Evolutionary conservation across 2,113 vertebrate genomes (phyloP).

Genomic region (Uria aalge): DNA sequence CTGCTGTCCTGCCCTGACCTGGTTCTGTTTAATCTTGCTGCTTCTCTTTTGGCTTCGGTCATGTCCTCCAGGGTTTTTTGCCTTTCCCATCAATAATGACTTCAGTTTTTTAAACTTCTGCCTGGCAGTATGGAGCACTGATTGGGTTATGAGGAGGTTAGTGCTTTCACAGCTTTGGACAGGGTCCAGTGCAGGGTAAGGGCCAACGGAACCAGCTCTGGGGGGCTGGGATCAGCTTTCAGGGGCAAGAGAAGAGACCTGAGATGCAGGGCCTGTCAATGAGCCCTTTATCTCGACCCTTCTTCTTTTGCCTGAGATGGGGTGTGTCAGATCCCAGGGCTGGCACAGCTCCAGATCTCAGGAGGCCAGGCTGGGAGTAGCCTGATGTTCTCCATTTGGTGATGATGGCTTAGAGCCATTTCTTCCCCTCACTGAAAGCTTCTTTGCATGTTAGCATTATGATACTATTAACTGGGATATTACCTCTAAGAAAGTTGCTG

Average conservation of each 20-base stretch:
- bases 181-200: neutral
- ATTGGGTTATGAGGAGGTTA: neutral
- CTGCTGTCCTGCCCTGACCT: neutral
- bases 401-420: neutral
- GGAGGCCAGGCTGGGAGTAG: neutral
- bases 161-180: neutral
- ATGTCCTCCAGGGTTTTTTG: neutral
- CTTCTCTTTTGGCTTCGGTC: neutral
- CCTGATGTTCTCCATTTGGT: constrained; percentile 2
- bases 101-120: neutral
- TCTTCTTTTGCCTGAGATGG: neutral
- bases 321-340: neutral
- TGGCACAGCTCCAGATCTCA: neutral
- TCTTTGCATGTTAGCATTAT: neutral
- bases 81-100: neutral
- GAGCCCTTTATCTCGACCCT: neutral
- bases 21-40: neutral
- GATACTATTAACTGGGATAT: neutral
- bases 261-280: neutral
- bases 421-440: neutral
- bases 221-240: neutral
- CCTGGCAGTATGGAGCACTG: accelerated
- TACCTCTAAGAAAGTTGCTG: neutral
- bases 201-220: neutral
- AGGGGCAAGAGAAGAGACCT: neutral